These are phyloP conservation scores for Tenebrosternarchus preto DNA, from an alignment of 2,113 vertebrate species.

Conservation along the genomic window DNA sequence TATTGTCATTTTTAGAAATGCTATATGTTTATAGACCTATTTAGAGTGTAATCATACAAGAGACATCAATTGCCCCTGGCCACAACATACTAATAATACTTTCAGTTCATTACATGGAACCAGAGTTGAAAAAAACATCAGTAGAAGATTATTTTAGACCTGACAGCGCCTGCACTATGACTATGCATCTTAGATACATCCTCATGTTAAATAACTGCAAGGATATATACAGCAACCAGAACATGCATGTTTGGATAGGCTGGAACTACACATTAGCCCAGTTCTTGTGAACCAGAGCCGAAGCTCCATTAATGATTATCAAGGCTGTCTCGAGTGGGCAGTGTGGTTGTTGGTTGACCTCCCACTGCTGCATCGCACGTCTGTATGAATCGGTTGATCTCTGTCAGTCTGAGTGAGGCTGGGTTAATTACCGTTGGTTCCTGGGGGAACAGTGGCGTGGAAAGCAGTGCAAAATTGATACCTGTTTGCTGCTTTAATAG, in stretches of 20 bases:
- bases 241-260: background rate
- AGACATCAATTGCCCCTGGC: background rate
- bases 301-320: background rate
- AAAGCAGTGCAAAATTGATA: slow-evolving; percentile 73
- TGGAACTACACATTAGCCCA: background rate
- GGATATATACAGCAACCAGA: background rate
- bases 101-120: background rate
- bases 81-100: slow-evolving; percentile 41
- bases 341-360: slow-evolving; percentile 1
- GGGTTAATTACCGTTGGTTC: slow-evolving; percentile 72
- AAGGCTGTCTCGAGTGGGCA: background rate
- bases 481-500: slow-evolving; percentile 70
- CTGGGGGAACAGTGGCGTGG: slow-evolving; percentile 62
- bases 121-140: background rate
- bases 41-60: background rate
- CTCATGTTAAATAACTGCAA: too few relatives aligned
- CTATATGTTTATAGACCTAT: slow-evolving; percentile 2
- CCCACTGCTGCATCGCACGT: slow-evolving; percentile 43
- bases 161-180: background rate
- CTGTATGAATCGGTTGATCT: slow-evolving; percentile 66
- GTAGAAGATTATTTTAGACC: background rate
- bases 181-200: too few relatives aligned
- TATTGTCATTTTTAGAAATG: slow-evolving; percentile 12
- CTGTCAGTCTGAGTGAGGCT: slow-evolving; percentile 61
- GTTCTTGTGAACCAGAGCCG: background rate